A percentile compares a stretch with the other conserved stretches of the same genome.
Evolutionary conservation across 2,797 vertebrate genomes (phyloP).

Genomic region (Takifugu ocellatus): DNA sequence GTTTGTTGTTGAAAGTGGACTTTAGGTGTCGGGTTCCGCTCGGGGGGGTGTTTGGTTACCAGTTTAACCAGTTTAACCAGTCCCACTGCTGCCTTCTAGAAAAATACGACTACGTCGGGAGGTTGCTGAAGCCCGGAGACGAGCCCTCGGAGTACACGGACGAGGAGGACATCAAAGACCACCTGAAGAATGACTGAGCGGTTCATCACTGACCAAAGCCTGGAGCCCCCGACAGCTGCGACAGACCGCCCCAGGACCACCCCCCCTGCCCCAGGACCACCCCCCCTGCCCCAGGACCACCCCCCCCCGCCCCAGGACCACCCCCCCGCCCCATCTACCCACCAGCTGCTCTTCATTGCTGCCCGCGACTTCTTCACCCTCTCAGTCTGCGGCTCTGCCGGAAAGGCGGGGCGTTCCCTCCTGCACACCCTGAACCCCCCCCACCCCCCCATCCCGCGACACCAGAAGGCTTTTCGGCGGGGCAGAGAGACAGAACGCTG

Average conservation of each 20-base stretch:
- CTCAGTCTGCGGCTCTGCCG: slow-evolving; percentile 43
- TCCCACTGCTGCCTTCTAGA: slow-evolving; percentile 69
- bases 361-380: slow-evolving; percentile 2
- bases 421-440: slow-evolving; percentile 36
- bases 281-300: slow-evolving; percentile 34
- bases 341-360: slow-evolving; percentile 3
- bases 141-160: slow-evolving; percentile 99
- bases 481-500: too few species aligned
- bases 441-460: slow-evolving; percentile 49
- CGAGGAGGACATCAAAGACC: slow-evolving; percentile 98
- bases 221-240: slow-evolving; percentile 86
- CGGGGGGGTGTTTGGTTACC: too few species aligned
- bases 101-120: slow-evolving; percentile 97
- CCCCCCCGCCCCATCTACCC: slow-evolving; percentile 1
- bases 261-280: slow-evolving; percentile 43
- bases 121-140: slow-evolving; percentile 96
- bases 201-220: slow-evolving; percentile 85
- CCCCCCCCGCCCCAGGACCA: slow-evolving; percentile 42
- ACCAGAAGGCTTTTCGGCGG: background rate
- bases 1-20: too few species aligned
- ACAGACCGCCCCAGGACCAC: slow-evolving; percentile 64
- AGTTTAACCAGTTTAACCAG: background rate
- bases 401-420: slow-evolving; percentile 34
- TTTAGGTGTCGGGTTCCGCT: too few species aligned
- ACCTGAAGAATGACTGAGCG: slow-evolving; percentile 96